Conservation (phyloP, 2,113 vertebrate species). For the Paraplagusia blochii region DNA sequence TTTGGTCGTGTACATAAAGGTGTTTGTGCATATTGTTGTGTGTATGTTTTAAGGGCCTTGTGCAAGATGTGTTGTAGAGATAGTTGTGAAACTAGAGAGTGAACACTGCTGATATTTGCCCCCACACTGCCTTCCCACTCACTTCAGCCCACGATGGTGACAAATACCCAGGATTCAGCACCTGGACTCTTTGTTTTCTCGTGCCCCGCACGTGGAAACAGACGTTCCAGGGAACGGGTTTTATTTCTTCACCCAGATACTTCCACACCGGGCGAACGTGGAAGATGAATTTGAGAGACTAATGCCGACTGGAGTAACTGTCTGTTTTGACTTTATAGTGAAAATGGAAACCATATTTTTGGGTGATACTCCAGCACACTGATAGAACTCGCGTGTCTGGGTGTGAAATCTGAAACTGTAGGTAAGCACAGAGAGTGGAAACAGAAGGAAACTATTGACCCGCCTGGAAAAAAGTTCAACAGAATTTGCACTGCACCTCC, state of each 20-base stretch:
- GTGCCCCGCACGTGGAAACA: slow-evolving; percentile 54
- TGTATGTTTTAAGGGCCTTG: slow-evolving; percentile 70
- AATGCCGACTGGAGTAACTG: background rate
- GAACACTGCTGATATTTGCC: slow-evolving; percentile 63
- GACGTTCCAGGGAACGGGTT: background rate
- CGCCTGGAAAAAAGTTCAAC: background rate
- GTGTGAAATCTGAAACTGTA: background rate
- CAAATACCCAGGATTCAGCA: slow-evolving; percentile 32
- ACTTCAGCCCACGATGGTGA: slow-evolving; percentile 40
- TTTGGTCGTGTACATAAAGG: slow-evolving; percentile 65
- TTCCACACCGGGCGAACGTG: background rate
- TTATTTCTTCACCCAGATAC: background rate
- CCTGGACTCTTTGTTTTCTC: slow-evolving; percentile 17
- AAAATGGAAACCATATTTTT: background rate
- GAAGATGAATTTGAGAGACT: background rate
- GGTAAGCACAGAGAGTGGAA: background rate
- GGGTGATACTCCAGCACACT: no score
- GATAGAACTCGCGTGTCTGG: no score
- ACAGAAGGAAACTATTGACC: background rate
- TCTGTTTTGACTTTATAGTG: background rate
- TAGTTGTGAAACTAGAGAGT: slow-evolving; percentile 70
- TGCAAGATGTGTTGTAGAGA: slow-evolving; percentile 73
- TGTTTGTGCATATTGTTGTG: slow-evolving; percentile 70
- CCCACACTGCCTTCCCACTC: slow-evolving; percentile 57
- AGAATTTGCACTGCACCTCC: background rate